A percentile compares a stretch with the other conserved stretches of the same genome.
Conservation (phyloP, 2,113 vertebrate genomes). For the Cygnus buccinator region DNA sequence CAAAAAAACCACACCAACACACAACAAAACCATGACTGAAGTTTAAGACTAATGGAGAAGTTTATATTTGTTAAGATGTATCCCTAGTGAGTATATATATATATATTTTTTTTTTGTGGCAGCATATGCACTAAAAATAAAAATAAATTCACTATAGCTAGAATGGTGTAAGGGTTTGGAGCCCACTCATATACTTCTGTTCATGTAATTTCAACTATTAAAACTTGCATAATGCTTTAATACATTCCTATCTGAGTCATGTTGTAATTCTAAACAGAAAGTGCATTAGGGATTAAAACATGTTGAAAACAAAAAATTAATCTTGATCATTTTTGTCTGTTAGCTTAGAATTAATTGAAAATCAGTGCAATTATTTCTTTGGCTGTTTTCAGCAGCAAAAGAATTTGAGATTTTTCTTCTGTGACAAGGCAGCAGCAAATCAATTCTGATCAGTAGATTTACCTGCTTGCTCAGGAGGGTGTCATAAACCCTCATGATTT, state of each 20-base stretch:
- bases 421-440: slow-evolving; percentile 20
- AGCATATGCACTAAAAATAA: neutral
- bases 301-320: neutral
- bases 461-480: slow-evolving; percentile 17
- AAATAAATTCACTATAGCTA: neutral
- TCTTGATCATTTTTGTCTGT: neutral
- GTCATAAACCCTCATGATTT: slow-evolving; percentile 14
- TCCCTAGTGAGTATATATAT: neutral
- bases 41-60: neutral
- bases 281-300: neutral
- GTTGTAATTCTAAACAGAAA: neutral
- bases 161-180: neutral
- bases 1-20: neutral
- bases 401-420: slow-evolving; percentile 17
- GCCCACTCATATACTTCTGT: neutral
- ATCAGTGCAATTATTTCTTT: neutral
- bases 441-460: slow-evolving; percentile 44
- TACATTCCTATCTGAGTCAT: neutral
- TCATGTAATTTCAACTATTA: neutral
- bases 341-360: neutral
- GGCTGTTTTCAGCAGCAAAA: neutral
- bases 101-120: neutral
- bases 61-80: neutral
- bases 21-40: neutral
- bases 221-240: neutral